phyloP scores from a whole-genome alignment of 2,797 vertebrate genomes.

The Lycodopsis pacificus region DNA sequence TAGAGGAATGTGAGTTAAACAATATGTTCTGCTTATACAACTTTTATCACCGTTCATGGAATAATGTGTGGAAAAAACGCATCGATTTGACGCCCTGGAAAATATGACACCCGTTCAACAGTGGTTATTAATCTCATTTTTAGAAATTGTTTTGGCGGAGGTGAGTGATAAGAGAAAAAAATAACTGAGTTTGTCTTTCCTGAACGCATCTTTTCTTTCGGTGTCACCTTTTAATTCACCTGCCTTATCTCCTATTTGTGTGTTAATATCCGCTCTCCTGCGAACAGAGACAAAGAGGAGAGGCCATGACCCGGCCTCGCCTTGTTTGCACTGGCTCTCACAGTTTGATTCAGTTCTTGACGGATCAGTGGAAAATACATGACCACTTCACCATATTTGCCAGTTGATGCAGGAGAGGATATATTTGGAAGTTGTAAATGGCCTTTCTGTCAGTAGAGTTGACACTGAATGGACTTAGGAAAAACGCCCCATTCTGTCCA shows the following conservation, averaged over 20 bases:
- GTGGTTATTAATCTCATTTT: conserved; percentile 32
- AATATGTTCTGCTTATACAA: conserved; percentile 3
- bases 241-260: conserved; percentile 56
- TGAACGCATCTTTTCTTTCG: conserved; percentile 40
- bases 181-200: conserved; percentile 28
- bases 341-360: conserved; percentile 66
- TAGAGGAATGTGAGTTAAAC: not conserved
- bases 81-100: conserved; percentile 35
- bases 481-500: conserved; percentile 36
- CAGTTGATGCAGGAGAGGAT: conserved; percentile 42
- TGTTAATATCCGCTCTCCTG: conserved; percentile 73
- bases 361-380: conserved; percentile 72
- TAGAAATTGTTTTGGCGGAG: conserved; percentile 39
- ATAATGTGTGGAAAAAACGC: not conserved
- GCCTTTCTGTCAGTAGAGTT: conserved; percentile 55
- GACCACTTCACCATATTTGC: conserved; percentile 50
- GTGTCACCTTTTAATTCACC: conserved; percentile 65
- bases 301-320: conserved; percentile 53
- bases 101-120: conserved; percentile 15
- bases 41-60: not conserved
- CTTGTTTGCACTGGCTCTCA: conserved; percentile 68
- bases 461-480: conserved; percentile 48
- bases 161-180: conserved; percentile 52
- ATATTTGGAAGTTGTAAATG: conserved; percentile 64
- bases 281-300: conserved; percentile 55